A percentile compares a stretch with the other conserved stretches of the same genome.
Evolutionary conservation across 2,888 invertebrate genomes (phyloP).

Genomic region (Ochropacha duplaris): DNA sequence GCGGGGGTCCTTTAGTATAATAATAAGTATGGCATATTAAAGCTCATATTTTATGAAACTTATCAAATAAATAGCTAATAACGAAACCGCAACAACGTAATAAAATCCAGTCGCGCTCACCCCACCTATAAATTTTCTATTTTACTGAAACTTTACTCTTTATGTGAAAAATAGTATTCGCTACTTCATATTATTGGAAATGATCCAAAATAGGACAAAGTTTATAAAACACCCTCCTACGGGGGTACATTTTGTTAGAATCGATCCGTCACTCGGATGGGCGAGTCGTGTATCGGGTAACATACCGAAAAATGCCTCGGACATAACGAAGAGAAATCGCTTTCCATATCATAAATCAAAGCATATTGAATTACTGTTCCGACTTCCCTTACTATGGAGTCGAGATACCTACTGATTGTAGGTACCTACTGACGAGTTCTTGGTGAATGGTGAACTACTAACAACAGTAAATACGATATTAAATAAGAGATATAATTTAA

Average conservation of each 20-base stretch:
- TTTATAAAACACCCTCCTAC: background rate
- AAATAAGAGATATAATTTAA: too few species aligned
- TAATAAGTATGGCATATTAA: background rate
- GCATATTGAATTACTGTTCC: constrained; percentile 59
- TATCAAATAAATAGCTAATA: background rate
- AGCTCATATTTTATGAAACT: background rate
- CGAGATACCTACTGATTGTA: constrained; percentile 5
- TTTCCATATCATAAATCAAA: constrained; percentile 67
- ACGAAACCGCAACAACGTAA: background rate
- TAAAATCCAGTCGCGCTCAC: background rate
- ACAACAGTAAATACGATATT: too few species aligned
- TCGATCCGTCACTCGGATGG: constrained; percentile 22
- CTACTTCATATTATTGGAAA: background rate
- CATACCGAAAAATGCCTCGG: constrained; percentile 60
- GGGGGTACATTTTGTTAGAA: constrained; percentile 2
- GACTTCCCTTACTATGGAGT: constrained; percentile 32
- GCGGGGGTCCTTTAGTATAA: too few species aligned
- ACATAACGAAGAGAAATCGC: constrained; percentile 68
- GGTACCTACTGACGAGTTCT: background rate
- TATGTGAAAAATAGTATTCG: background rate
- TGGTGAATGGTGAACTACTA: too few species aligned
- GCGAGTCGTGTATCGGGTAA: constrained; percentile 59
- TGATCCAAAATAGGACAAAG: background rate
- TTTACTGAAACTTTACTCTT: background rate
- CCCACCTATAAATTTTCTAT: background rate